phyloP scores from a whole-genome alignment of 92 coral and sea anemone genomes.

The Zoanthus gigantus region DNA sequence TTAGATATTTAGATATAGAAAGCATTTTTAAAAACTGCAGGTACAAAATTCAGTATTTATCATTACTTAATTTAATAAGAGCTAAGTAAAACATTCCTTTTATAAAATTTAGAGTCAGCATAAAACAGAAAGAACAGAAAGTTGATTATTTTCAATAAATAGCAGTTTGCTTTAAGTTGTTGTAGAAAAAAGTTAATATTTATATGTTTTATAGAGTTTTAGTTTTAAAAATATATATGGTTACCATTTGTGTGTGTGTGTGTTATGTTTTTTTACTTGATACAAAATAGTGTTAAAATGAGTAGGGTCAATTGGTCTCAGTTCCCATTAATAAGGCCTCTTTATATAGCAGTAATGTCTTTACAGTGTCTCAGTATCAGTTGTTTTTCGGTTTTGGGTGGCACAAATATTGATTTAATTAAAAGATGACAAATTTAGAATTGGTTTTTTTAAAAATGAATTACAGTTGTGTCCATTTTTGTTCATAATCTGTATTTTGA shows the following conservation, averaged over 20 bases:
- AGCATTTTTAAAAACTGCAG: too few relatives aligned
- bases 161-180: neutral
- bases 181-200: neutral
- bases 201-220: neutral
- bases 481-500: neutral
- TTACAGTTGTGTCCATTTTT: neutral
- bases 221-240: neutral
- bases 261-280: neutral
- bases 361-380: slow-evolving; percentile 1
- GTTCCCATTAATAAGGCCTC: neutral
- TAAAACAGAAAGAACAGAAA: too few relatives aligned
- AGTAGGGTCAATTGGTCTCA: neutral
- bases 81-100: too few relatives aligned
- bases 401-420: neutral
- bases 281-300: neutral
- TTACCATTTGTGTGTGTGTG: neutral
- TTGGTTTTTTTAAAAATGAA: neutral
- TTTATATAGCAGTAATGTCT: slow-evolving; percentile 12
- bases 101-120: too few relatives aligned
- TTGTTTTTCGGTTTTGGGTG: neutral
- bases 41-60: too few relatives aligned
- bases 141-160: too few relatives aligned
- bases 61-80: too few relatives aligned
- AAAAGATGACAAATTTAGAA: neutral
- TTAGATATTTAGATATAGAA: too few relatives aligned